Base-by-base conservation (phyloP, 2,888 invertebrate genomes). In the Drosophila picticornis region DNA sequence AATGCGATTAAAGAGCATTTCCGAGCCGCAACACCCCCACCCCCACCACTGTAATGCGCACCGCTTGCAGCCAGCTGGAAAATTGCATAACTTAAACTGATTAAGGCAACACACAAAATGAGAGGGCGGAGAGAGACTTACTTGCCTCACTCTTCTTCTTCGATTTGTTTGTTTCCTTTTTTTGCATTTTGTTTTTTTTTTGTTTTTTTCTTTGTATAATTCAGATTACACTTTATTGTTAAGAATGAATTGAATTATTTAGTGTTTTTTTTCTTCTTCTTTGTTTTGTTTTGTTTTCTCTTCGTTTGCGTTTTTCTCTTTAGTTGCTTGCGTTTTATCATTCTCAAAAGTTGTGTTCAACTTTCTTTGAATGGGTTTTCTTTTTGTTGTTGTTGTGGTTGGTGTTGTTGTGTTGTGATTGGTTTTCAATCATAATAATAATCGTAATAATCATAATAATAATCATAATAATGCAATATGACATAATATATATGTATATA, bases 201-300 rank as follows among this genome's bases (percentile, higher is more conserved):
- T 32, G 64, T 71, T 48, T 55, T 57, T 67, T 73, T 66, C 64
- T 79, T 77, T 83, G 76, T 88, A 86, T 91, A 85, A 91, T 91
- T 91, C 91, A 91, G 91, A 91, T 88, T 91, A 91, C 90, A 91
- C 78, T 91, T 91, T 91, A 91, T 91, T 70, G 82, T 91, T 91
- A 91, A 91, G 91, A 91, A 91, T 91, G 90, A 91, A 91, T 91
- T 91, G 91, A 91, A 91, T 91, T 91, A 86, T 81, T 88, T 75
- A 82, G 77, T 80, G 77, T 75, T 77, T 60, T 58, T 65, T 55
- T 73, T 72, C 58, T 73, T 52, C 65, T 38, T n/a, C n/a, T n/a
- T n/a, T n/a, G n/a, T n/a, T n/a, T 40, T 56, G 38, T 40, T 57
- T 75, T 77, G 72, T 75, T 82, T 72, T 59, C 25, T 70, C 67